These are phyloP conservation scores for Scytalopus superciliaris DNA, from an alignment of 2,113 vertebrate species.

Conservation along the genomic window DNA sequence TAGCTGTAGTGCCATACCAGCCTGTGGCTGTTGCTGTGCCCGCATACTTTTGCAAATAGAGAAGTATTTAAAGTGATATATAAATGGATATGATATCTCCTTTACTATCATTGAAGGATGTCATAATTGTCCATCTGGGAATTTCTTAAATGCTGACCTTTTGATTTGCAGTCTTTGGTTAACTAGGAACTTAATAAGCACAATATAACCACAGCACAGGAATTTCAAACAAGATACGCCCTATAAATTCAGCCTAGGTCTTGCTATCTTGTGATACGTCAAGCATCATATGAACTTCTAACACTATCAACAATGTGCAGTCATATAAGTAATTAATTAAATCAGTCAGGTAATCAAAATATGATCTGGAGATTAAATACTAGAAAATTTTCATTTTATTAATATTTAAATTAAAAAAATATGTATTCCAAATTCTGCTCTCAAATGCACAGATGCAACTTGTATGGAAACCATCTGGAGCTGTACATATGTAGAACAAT, in stretches of 20 bases:
- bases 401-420: background rate
- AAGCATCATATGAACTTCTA: background rate
- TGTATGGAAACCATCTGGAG: background rate
- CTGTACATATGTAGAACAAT: background rate
- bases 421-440: background rate
- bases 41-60: background rate
- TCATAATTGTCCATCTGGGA: background rate
- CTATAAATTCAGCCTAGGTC: background rate
- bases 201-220: background rate
- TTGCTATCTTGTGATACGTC: background rate
- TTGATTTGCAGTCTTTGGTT: background rate
- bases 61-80: background rate
- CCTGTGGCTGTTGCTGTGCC: background rate
- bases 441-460: background rate
- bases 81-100: background rate
- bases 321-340: background rate
- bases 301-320: background rate
- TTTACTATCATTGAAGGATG: background rate
- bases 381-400: background rate
- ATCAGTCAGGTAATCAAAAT: background rate
- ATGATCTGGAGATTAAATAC: background rate
- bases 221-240: background rate
- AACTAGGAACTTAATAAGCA: background rate
- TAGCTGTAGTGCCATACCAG: background rate
- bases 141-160: background rate